A percentile compares a stretch with the other conserved stretches of the same genome.
These are phyloP conservation scores for Pollenia angustigena DNA, from an alignment of 2,888 invertebrate species.

Conservation along the genomic window DNA sequence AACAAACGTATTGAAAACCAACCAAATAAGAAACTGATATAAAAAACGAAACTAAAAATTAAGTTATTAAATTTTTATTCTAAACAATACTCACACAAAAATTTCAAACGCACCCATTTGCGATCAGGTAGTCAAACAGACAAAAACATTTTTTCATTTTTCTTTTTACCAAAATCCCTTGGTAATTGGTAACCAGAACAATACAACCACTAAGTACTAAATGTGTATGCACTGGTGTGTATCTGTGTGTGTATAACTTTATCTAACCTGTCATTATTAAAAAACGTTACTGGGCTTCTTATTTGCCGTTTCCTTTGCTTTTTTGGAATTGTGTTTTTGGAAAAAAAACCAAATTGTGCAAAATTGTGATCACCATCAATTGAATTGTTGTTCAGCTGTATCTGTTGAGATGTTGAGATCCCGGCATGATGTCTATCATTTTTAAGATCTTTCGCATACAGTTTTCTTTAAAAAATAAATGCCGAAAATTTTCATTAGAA, in stretches of 20 bases:
- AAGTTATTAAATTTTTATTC: conserved; percentile 58
- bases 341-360: conserved; percentile 54
- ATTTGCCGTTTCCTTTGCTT: neutral
- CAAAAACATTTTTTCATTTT: neutral
- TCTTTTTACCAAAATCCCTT: conserved; percentile 36
- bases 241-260: neutral
- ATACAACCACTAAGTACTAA: conserved; percentile 9
- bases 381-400: conserved; percentile 39
- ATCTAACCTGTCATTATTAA: conserved; percentile 58
- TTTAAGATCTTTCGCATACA: conserved; percentile 12
- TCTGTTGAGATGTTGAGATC: conserved; percentile 44
- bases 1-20: conserved; percentile 23
- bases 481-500: conserved; percentile 58
- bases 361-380: conserved; percentile 42
- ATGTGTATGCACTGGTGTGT: neutral
- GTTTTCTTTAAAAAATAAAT: conserved; percentile 14
- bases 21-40: neutral
- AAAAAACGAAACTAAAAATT: conserved; percentile 46
- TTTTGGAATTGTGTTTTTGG: conserved; percentile 13
- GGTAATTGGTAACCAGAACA: conserved; percentile 44
- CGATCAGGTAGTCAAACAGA: conserved; percentile 24
- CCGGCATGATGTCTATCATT: conserved; percentile 60
- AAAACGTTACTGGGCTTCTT: conserved; percentile 51
- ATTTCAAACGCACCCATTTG: neutral
- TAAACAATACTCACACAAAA: neutral